Evolutionary conservation across 2,797 vertebrate species (phyloP).

Genomic region (Dallia pectoralis): DNA sequence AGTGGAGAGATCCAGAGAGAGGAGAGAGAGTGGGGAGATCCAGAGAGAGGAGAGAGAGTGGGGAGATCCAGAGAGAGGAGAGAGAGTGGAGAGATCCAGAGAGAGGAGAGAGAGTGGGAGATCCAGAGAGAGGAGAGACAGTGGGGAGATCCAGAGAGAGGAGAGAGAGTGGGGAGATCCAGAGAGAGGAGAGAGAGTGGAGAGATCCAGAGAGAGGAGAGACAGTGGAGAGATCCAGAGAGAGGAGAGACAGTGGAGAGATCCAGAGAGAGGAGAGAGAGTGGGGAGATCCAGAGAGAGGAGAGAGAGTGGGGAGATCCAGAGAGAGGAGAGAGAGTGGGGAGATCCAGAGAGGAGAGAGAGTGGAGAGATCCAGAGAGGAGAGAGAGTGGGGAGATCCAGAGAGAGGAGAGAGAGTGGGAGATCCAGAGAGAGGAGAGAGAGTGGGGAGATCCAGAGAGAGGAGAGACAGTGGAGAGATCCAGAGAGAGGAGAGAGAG

Average conservation of each 20-base stretch:
- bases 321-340: neutral
- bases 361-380: too few relatives aligned
- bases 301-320: too few relatives aligned
- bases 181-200: neutral
- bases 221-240: neutral
- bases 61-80: neutral
- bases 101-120: neutral
- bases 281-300: too few relatives aligned
- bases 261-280: neutral
- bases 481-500: too few relatives aligned
- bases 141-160: too few relatives aligned
- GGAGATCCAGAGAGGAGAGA: neutral
- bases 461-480: too few relatives aligned
- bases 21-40: neutral
- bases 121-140: neutral
- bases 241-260: neutral
- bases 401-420: neutral
- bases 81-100: neutral
- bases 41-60: neutral
- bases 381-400: neutral
- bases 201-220: slow-evolving; percentile 34
- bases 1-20: too few relatives aligned
- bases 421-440: too few relatives aligned
- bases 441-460: neutral
- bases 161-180: neutral